Base-by-base conservation (phyloP, 2,888 invertebrate genomes). In the Aethes cnicana region DNA sequence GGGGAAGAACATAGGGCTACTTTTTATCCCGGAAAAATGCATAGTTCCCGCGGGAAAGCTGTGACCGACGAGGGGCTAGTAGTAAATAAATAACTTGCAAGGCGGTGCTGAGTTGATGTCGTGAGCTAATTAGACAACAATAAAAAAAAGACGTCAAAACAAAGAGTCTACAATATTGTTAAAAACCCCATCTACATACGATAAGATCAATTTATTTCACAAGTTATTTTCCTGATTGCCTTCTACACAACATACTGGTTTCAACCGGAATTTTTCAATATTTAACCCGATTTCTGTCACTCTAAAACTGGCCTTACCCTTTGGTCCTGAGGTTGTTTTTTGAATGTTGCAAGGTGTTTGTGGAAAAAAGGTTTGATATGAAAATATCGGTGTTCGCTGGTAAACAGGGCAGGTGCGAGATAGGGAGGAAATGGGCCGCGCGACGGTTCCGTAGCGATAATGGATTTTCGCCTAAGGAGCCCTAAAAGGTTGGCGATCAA, bases 351-450 rank as follows among this genome's bases (percentile, higher is more conserved):
- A 4, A 2, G 6, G 9, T 6, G 17, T 32, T 41, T 3, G 52
- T 21, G 55, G 58, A 58, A 62, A 65, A 62, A 66, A 56, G 61
- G 62, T 69, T 70, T 68, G 67, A 71, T 69, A 74, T 74, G 69
- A 74, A 73, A 79, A 78, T 77, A 74, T 75, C 66, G 68, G 69
- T 68, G 69, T 76, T 73, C 59, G 68, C 72, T 69, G 73, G 72
- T 69, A 63, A 63, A 69, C 60, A 64, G 63, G 62, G 65, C 68
- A 70, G 71, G 66, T 65, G 68, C 50, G 54, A 61, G 60, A 58
- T 62, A 53, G 56, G 52, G 28, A 58, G 66, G 68, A 69, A 70
- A 71, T 68, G 68, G 68, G 64, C 54, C 55, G 39, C 61, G 65
- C 67, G 69, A 64, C 63, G 62, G 47, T 54, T 58, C 48, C 57